Conservation (phyloP, 2,797 vertebrate species). For the Eleutherodactylus coqui region DNA sequence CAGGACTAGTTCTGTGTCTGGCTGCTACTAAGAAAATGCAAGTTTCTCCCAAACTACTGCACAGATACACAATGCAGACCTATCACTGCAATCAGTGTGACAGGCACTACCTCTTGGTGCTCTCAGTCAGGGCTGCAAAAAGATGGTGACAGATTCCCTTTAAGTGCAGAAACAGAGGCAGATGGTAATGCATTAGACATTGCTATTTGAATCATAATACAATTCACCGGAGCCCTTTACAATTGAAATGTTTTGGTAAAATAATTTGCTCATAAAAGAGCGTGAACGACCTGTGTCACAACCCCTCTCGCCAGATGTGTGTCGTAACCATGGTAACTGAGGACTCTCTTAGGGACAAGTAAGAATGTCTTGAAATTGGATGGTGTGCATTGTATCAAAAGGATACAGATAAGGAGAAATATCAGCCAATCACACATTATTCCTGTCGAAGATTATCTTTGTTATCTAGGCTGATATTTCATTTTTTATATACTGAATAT, state of each 20-base stretch:
- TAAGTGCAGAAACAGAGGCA: neutral
- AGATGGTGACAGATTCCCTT: too few relatives aligned
- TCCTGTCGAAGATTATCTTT: neutral
- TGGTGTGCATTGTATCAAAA: neutral
- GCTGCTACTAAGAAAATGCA: too few relatives aligned
- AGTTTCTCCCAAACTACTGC: too few relatives aligned
- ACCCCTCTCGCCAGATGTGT: neutral
- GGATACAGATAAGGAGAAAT: neutral
- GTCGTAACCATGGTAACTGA: constrained; percentile 1
- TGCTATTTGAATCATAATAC: neutral
- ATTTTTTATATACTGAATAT: neutral
- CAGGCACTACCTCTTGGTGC: too few relatives aligned
- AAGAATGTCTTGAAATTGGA: neutral
- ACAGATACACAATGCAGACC: too few relatives aligned
- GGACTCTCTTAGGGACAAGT: constrained; percentile 12
- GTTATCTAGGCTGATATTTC: neutral
- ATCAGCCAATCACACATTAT: neutral
- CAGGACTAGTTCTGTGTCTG: too few relatives aligned
- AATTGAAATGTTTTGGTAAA: constrained; percentile 30
- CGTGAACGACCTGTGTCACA: constrained; percentile 5
- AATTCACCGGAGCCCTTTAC: neutral
- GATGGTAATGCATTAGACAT: neutral
- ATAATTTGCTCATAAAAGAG: constrained; percentile 21
- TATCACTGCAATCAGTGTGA: too few relatives aligned
- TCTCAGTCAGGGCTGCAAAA: too few relatives aligned